phyloP scores from a whole-genome alignment of 2,113 vertebrate genomes.

The Marmota flaviventris region DNA sequence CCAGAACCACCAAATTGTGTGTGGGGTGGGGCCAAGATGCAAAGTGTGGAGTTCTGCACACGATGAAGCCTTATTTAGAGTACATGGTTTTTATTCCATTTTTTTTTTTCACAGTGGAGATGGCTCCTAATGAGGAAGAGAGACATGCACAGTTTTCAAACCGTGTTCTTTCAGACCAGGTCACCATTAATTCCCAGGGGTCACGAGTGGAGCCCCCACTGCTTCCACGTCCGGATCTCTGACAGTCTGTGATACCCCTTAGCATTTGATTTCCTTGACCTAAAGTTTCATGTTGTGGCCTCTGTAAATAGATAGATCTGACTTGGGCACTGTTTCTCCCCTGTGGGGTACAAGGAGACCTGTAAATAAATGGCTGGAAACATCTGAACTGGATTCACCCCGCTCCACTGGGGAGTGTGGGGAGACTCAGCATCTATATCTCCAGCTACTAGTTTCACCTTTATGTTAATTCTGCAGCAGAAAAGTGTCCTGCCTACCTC shows the following conservation, averaged over 20 bases:
- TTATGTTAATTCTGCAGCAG: background rate
- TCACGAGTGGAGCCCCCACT: background rate
- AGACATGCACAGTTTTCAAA: background rate
- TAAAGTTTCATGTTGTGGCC: background rate
- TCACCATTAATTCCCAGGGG: constrained; percentile 51
- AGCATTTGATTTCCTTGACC: constrained; percentile 40
- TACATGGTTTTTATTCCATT: background rate
- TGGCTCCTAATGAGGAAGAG: background rate
- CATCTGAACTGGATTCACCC: background rate
- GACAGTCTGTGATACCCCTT: background rate
- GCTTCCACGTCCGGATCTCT: accelerated
- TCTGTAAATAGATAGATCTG: constrained; percentile 34
- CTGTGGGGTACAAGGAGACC: background rate
- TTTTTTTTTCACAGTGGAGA: background rate
- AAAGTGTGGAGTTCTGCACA: background rate
- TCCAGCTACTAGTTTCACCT: background rate
- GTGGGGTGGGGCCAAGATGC: background rate
- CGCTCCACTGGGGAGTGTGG: background rate
- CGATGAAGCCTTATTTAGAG: background rate
- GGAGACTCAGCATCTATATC: background rate
- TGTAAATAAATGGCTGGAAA: background rate
- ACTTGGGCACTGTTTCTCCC: background rate
- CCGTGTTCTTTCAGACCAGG: background rate
- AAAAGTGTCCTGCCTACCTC: constrained; percentile 50
- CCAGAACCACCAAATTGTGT: background rate